A percentile compares a stretch with the other conserved stretches of the same genome.
phyloP scores from a whole-genome alignment of 1,140 invertebrate genomes.

The Ceratosolen fusciceps region DNA sequence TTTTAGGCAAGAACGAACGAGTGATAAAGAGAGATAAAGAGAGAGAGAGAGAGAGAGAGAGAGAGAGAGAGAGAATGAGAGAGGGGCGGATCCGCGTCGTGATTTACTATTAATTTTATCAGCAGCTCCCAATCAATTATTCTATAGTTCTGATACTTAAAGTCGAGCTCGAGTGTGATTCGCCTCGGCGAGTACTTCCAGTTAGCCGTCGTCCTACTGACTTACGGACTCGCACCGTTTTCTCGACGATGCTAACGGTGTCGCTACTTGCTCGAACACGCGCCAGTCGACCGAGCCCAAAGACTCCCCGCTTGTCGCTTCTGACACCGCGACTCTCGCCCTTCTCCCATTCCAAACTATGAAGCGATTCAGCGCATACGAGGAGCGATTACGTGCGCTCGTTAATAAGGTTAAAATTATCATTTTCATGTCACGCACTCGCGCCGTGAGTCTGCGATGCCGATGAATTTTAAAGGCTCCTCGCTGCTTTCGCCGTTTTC shows the following conservation, averaged over 20 bases:
- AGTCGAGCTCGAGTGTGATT: background rate
- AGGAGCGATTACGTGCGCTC: conserved; percentile 34
- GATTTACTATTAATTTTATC: background rate
- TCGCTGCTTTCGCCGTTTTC: background rate
- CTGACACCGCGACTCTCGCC: too few relatives aligned
- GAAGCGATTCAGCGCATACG: conserved; percentile 38
- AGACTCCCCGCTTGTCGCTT: background rate
- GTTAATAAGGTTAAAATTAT: conserved; percentile 42
- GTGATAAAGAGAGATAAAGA: too few relatives aligned
- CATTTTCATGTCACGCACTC: conserved; percentile 31
- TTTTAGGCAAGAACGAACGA: background rate
- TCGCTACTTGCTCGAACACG: background rate
- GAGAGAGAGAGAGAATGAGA: too few relatives aligned
- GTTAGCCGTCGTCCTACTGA: background rate
- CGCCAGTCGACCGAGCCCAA: background rate
- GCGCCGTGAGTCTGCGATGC: background rate
- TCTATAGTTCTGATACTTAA: background rate
- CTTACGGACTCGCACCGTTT: background rate
- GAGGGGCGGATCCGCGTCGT: background rate
- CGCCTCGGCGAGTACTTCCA: too few relatives aligned
- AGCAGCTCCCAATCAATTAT: background rate
- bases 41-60: too few relatives aligned
- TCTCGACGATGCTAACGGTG: background rate
- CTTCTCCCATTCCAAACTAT: too few relatives aligned
- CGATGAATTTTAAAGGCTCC: conserved; percentile 38